phyloP scores from a whole-genome alignment of 2,888 invertebrate genomes.

The Bimastos eiseni region DNA sequence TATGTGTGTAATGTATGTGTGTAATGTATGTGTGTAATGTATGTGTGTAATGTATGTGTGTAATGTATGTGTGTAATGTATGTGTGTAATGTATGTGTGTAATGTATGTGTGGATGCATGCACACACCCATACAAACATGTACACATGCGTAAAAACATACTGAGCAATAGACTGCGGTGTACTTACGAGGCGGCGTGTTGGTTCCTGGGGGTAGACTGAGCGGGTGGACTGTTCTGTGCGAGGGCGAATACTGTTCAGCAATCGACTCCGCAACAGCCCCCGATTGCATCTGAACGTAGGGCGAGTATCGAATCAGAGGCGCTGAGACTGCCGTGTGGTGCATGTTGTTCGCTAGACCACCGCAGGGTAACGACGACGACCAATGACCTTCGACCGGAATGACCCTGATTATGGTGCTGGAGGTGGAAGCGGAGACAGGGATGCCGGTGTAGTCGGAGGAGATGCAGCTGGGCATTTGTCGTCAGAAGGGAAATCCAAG shows the following conservation, averaged over 20 bases:
- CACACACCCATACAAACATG: background rate
- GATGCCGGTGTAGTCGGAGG: background rate
- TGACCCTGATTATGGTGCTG: background rate
- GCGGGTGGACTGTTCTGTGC: background rate
- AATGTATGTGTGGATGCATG: background rate
- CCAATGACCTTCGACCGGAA: background rate
- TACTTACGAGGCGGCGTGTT: slow-evolving; percentile 18
- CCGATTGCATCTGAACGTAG: background rate
- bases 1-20: too few relatives aligned
- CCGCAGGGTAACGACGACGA: background rate
- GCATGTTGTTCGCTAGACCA: background rate
- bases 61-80: too few relatives aligned
- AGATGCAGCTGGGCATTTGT: background rate
- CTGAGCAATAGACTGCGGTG: background rate
- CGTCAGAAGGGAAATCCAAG: background rate
- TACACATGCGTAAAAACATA: background rate
- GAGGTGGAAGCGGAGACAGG: background rate
- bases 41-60: too few relatives aligned
- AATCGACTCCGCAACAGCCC: background rate
- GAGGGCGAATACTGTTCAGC: background rate
- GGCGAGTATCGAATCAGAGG: background rate
- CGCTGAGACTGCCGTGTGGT: background rate
- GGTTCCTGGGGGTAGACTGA: background rate
- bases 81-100: too few relatives aligned
- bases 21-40: too few relatives aligned